Percentiles rank a stretch among this genome's conserved stretches.
Conservation (phyloP, 2,888 invertebrate genomes). For the Ariolimax columbianus region DNA sequence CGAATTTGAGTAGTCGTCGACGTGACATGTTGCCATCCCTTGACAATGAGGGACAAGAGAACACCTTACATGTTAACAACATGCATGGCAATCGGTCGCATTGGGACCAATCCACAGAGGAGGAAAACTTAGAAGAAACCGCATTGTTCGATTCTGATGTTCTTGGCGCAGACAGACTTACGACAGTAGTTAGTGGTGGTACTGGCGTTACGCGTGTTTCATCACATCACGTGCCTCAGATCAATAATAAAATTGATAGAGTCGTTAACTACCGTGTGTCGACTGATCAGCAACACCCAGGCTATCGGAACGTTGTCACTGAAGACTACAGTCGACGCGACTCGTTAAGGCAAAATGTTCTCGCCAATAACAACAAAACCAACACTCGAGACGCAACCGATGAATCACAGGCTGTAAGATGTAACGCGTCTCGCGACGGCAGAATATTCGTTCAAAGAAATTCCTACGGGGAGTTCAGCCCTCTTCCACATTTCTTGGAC, state of each 20-base stretch:
- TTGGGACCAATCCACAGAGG: not conserved
- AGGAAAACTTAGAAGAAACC: not conserved
- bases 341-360: not conserved
- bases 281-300: not conserved
- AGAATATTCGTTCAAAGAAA: not conserved
- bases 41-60: not conserved
- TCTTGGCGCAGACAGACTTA: not conserved
- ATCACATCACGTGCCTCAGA: not conserved
- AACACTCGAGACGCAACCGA: not conserved
- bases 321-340: not conserved
- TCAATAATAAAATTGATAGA: not conserved
- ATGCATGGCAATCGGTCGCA: not conserved
- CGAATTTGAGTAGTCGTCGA: not conserved
- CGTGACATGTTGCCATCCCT: not conserved
- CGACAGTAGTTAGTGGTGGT: not conserved
- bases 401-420: not conserved
- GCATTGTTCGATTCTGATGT: not conserved
- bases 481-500: slow-evolving; percentile 3
- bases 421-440: not conserved
- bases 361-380: too few species aligned
- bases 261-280: not conserved
- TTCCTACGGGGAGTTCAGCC: slow-evolving; percentile 27
- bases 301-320: not conserved
- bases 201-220: not conserved
- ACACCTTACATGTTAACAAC: not conserved